These are phyloP conservation scores for Belonocnema kinseyi DNA, from an alignment of 1,140 invertebrate genomes.

Conservation along the genomic window DNA sequence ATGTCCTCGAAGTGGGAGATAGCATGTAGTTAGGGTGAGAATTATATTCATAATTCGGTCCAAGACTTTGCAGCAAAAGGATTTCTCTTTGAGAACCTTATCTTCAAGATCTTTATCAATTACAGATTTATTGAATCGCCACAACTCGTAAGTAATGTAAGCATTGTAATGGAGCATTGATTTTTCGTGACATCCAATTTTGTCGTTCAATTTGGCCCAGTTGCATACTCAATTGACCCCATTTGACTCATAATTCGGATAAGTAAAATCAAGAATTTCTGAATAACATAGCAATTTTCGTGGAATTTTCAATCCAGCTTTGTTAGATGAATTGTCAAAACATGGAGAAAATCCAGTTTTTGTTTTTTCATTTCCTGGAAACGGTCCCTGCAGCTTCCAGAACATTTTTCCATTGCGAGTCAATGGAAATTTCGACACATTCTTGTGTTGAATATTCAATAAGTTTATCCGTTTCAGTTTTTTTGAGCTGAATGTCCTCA, in stretches of 20 bases:
- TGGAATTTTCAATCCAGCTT: constrained; percentile 19
- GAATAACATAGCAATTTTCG: constrained; percentile 45
- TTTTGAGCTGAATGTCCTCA: too few species aligned
- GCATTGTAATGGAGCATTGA: constrained; percentile 49
- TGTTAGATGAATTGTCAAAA: background rate
- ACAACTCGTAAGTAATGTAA: constrained; percentile 51
- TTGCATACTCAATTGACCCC: constrained; percentile 38
- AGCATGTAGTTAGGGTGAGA: too few species aligned
- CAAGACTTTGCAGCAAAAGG: too few species aligned
- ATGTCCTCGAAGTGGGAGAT: too few species aligned
- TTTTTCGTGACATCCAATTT: constrained; percentile 42
- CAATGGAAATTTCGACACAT: background rate
- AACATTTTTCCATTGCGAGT: background rate
- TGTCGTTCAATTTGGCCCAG: constrained; percentile 41
- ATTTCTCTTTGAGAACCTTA: constrained; percentile 45
- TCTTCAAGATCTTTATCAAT: constrained; percentile 51
- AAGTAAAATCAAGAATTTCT: constrained; percentile 32
- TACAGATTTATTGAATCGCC: constrained; percentile 51
- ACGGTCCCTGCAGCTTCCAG: background rate
- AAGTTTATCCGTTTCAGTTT: too few species aligned
- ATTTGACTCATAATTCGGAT: constrained; percentile 34
- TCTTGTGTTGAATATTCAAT: background rate
- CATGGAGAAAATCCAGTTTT: background rate
- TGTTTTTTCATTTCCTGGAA: background rate
- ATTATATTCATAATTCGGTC: too few species aligned